These are phyloP conservation scores for Apamea crenata DNA, from an alignment of 2,888 invertebrate genomes.

Conservation along the genomic window DNA sequence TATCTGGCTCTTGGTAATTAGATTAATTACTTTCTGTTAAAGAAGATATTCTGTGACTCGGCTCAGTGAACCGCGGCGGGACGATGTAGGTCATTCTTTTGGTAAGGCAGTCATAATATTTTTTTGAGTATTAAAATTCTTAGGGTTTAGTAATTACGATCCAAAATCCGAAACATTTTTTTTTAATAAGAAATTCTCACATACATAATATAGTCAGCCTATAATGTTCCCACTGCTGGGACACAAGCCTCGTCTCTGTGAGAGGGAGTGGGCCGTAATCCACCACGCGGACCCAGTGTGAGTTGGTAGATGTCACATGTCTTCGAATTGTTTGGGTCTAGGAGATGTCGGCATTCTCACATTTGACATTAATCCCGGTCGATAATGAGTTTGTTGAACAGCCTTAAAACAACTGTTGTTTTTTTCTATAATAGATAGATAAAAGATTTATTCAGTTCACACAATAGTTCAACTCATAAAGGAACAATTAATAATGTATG, in stretches of 20 bases:
- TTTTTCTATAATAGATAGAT: background rate
- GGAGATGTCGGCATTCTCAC: no score
- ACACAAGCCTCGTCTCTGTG: no score
- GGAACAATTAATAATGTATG: background rate
- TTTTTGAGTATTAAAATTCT: background rate
- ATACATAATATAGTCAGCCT: no score
- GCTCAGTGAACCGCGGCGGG: constrained; percentile 7
- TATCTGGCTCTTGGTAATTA: constrained; percentile 45
- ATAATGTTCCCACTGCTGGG: no score
- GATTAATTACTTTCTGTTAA: constrained; percentile 57
- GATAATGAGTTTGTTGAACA: background rate
- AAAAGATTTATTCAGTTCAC: background rate
- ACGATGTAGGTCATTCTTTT: constrained; percentile 24
- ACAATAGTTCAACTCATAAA: background rate
- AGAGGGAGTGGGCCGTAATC: no score
- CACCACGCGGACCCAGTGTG: no score
- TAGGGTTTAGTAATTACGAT: no score
- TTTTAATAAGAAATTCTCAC: background rate
- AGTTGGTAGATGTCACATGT: no score
- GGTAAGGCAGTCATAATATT: background rate
- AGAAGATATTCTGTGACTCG: constrained; percentile 32
- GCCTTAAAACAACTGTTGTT: background rate
- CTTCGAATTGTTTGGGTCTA: no score
- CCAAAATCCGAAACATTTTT: background rate
- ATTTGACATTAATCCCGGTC: background rate